Evolutionary conservation across 64 coral and sea anemone genomes (phyloP).

Genomic region (Acropora tenuis): DNA sequence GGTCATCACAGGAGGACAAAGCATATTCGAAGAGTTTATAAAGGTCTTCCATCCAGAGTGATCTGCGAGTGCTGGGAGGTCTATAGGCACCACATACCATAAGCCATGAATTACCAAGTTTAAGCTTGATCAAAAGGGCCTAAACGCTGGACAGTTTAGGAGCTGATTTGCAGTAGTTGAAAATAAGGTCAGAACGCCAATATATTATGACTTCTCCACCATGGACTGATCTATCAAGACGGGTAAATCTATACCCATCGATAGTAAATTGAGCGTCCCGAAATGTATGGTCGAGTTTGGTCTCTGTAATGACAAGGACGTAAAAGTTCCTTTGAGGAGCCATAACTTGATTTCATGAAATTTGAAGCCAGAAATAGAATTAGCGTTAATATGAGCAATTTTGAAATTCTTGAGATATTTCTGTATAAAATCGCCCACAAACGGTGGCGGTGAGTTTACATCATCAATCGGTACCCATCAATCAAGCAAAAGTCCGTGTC

Average conservation of each 20-base stretch:
- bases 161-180: not conserved
- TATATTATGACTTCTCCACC: not conserved
- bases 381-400: too few species aligned
- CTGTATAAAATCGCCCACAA: too few species aligned
- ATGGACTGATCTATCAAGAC: not conserved
- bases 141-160: not conserved
- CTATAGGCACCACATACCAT: constrained; percentile 56
- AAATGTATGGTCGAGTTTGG: not conserved
- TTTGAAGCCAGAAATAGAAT: not conserved
- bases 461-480: too few species aligned
- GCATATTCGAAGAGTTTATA: constrained; percentile 20
- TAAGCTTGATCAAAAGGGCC: not conserved
- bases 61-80: constrained; percentile 41
- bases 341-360: not conserved
- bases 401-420: too few species aligned
- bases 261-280: not conserved
- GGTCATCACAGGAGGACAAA: constrained; percentile 45
- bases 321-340: not conserved
- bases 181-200: not conserved
- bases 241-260: not conserved
- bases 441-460: too few species aligned
- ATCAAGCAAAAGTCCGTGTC: too few species aligned
- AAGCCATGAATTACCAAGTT: constrained; percentile 29
- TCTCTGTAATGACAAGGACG: not conserved
- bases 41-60: constrained; percentile 45